A percentile compares a stretch with the other conserved stretches of the same genome.
phyloP scores from a whole-genome alignment of 1,140 invertebrate species.

The Carposina sasakii region DNA sequence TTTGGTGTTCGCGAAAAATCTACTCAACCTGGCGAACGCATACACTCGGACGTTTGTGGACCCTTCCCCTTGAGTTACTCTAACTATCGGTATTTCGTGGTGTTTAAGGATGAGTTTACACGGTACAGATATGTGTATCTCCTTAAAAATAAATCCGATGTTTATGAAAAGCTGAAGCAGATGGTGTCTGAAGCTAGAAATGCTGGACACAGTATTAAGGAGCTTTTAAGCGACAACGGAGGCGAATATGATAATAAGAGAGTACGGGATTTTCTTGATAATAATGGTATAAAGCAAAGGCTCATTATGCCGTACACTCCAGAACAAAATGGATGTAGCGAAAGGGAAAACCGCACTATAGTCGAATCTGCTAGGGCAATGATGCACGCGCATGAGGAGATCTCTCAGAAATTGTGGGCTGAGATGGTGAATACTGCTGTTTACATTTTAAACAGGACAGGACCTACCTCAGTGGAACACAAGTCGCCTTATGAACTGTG shows the following conservation, averaged over 20 bases:
- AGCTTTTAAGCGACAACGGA: slow-evolving; percentile 34
- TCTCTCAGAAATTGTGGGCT: slow-evolving; percentile 1
- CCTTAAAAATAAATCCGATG: slow-evolving; percentile 10
- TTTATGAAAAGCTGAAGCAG: not conserved
- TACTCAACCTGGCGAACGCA: slow-evolving; percentile 14
- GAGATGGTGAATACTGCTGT: slow-evolving; percentile 5
- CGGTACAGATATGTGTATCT: slow-evolving; percentile 8
- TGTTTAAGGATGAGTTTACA: slow-evolving; percentile 12
- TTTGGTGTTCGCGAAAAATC: slow-evolving; percentile 18
- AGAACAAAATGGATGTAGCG: slow-evolving; percentile 39
- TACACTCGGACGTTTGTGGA: slow-evolving; percentile 12
- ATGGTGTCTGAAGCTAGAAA: slow-evolving; percentile 7
- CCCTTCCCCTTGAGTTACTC: not conserved
- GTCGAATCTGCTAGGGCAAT: slow-evolving; percentile 4
- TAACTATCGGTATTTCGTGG: slow-evolving; percentile 9
- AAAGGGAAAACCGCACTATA: slow-evolving; percentile 29
- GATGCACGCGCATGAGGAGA: slow-evolving; percentile 10
- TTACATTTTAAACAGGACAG: slow-evolving; percentile 4
- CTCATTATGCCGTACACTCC: slow-evolving; percentile 39
- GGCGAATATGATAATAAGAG: slow-evolving; percentile 40
- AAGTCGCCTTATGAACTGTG: slow-evolving; percentile 7
- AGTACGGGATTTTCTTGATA: slow-evolving; percentile 27
- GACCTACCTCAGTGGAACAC: not conserved
- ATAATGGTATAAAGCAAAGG: slow-evolving; percentile 33
- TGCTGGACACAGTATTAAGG: slow-evolving; percentile 11